Conservation (phyloP, 2,113 vertebrate genomes). For the Micromys minutus region DNA sequence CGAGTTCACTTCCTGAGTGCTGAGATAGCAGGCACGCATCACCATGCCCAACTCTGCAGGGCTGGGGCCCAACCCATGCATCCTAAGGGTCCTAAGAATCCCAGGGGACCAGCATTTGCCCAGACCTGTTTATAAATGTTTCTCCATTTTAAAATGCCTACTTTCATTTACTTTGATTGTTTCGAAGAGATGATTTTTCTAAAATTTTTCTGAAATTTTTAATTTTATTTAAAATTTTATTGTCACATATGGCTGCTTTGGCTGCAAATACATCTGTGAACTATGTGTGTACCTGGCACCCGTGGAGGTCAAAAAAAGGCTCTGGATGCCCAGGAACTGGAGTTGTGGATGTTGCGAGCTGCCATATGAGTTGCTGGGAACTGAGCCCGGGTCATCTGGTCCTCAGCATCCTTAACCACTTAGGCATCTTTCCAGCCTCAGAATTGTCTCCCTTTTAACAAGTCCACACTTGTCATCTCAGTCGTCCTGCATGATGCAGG, state of each 20-base stretch:
- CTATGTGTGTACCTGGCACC: neutral
- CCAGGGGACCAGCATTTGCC: neutral
- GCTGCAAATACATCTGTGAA: neutral
- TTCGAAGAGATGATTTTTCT: neutral
- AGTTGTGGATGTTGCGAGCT: neutral
- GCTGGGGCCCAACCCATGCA: neutral
- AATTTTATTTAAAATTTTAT: neutral
- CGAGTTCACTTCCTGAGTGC: neutral
- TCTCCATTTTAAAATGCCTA: neutral
- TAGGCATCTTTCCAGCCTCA: no score
- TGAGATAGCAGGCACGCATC: no score
- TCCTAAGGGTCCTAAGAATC: neutral
- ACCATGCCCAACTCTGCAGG: neutral
- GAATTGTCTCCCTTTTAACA: neutral
- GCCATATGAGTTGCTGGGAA: neutral
- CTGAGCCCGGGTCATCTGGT: neutral
- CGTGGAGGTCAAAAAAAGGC: neutral
- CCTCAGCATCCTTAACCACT: neutral
- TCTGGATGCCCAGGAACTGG: neutral
- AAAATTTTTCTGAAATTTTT: no score
- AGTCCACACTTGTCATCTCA: neutral
- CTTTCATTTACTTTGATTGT: neutral
- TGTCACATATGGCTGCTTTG: neutral
- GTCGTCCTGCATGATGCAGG: neutral
- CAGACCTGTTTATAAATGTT: neutral